These are phyloP conservation scores for Macrochelys suwanniensis DNA, from an alignment of 2,797 vertebrate species.

Conservation along the genomic window DNA sequence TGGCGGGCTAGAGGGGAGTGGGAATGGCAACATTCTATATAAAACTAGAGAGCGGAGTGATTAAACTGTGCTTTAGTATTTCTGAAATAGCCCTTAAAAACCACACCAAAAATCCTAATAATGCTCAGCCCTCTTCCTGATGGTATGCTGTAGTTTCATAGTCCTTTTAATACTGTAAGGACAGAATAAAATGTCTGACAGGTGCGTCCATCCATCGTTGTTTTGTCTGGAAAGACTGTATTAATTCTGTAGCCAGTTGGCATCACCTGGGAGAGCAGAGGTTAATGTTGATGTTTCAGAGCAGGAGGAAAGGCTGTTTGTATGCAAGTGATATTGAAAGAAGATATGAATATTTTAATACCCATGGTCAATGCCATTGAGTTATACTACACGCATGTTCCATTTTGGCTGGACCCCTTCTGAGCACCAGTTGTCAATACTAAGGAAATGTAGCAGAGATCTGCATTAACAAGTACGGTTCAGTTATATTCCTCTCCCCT, in stretches of 20 bases:
- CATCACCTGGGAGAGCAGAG: slow-evolving; percentile 54
- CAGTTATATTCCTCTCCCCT: not conserved
- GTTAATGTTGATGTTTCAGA: slow-evolving; percentile 71
- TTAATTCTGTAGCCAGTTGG: not conserved
- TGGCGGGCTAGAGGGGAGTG: not conserved
- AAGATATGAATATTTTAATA: slow-evolving; percentile 61
- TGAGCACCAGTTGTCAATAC: slow-evolving; percentile 6
- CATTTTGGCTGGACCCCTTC: slow-evolving; percentile 48
- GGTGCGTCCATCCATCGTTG: not conserved
- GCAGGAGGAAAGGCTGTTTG: slow-evolving; percentile 55
- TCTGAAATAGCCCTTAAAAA: not conserved
- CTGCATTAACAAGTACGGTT: not conserved
- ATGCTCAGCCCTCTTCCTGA: not conserved
- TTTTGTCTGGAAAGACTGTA: not conserved
- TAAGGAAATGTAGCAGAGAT: not conserved
- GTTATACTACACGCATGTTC: slow-evolving; percentile 36
- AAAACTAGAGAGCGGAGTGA: not conserved
- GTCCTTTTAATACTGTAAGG: not conserved
- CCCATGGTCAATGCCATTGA: slow-evolving; percentile 32
- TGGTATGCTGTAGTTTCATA: not conserved
- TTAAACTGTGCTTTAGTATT: not conserved
- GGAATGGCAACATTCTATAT: not conserved
- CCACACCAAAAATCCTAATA: not conserved
- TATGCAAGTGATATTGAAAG: slow-evolving; percentile 39
- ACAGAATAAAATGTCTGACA: not conserved